Conservation (phyloP, 64 coral and sea anemone genomes). For the Astreopora myriophthalma region DNA sequence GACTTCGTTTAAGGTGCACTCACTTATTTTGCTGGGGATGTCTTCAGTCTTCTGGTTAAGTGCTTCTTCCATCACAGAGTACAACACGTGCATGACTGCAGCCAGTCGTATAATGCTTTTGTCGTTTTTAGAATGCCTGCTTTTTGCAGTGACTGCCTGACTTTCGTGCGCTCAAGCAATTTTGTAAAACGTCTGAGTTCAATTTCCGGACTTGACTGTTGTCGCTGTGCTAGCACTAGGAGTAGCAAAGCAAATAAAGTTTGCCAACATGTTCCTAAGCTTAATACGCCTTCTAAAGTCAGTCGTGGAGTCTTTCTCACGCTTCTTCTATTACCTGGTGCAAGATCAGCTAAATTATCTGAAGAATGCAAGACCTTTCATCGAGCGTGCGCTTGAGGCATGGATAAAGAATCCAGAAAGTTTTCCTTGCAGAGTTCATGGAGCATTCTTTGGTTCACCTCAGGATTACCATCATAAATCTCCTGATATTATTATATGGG, state of each 20-base stretch:
- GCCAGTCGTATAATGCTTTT: not conserved
- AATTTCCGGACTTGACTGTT: not conserved
- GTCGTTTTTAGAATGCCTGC: not conserved
- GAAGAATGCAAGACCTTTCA: no score
- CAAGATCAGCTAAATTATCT: no score
- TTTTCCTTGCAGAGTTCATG: not conserved
- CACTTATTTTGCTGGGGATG: not conserved
- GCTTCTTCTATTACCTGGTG: not conserved
- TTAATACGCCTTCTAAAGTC: no score
- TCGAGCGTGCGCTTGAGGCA: no score
- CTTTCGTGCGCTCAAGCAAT: not conserved
- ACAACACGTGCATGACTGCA: constrained; percentile 13
- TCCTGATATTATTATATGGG: not conserved
- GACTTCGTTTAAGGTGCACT: not conserved
- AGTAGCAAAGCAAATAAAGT: no score
- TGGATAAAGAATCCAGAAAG: no score
- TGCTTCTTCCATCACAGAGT: not conserved
- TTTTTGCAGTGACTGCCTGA: not conserved
- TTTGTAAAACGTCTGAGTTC: no score
- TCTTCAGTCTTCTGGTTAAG: constrained; percentile 5
- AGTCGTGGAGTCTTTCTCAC: no score
- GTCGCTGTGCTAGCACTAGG: no score
- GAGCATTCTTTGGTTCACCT: not conserved
- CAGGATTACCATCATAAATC: not conserved
- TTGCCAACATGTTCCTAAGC: no score